These are phyloP conservation scores for Ciconia nigra DNA, from an alignment of 2,797 vertebrate genomes.

Conservation along the genomic window DNA sequence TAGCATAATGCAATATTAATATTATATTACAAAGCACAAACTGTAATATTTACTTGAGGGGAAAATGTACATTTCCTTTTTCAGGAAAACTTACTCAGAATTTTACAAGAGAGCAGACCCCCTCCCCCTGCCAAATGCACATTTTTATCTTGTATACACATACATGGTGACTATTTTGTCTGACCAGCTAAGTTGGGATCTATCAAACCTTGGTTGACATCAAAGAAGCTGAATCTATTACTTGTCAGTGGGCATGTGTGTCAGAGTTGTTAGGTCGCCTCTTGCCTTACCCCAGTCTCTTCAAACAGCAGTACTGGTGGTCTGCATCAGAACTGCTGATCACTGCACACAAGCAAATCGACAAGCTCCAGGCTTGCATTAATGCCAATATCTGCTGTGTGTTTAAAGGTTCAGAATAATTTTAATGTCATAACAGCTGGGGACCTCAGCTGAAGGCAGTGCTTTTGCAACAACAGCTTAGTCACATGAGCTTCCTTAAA, in stretches of 20 bases:
- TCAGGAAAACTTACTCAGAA: neutral
- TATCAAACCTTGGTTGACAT: neutral
- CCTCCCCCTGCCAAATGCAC: neutral
- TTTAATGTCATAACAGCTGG: neutral
- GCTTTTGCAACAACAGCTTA: neutral
- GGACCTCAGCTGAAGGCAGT: neutral
- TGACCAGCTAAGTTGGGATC: neutral
- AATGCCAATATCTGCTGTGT: neutral
- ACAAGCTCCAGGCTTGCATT: neutral
- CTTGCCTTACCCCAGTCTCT: neutral
- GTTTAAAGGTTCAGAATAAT: neutral
- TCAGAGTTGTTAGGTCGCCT: neutral
- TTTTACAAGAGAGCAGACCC: neutral
- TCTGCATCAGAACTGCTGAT: neutral
- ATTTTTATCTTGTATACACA: neutral
- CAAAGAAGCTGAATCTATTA: neutral
- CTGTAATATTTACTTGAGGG: neutral
- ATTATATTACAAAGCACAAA: neutral
- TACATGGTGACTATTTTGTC: neutral
- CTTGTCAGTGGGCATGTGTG: neutral
- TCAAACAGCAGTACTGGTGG: neutral
- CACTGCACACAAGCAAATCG: neutral
- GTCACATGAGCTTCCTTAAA: neutral
- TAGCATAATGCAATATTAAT: neutral
- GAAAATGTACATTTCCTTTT: neutral